Conservation (phyloP, 1,140 invertebrate species). For the Leptestheria dahalacensis region DNA sequence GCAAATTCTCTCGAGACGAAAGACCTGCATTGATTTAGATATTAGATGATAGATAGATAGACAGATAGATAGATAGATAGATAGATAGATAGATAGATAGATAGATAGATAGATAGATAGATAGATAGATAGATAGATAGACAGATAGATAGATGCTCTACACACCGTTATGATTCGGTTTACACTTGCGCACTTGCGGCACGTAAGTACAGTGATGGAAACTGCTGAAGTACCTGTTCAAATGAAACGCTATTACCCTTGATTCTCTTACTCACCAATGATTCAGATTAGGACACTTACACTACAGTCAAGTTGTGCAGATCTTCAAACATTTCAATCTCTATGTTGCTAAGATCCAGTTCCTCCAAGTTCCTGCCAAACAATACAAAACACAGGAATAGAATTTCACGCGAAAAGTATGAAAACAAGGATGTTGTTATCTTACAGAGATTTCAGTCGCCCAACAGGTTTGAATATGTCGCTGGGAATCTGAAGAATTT, state of each 20-base stretch:
- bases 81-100: too few relatives aligned
- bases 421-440: too few relatives aligned
- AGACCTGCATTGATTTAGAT: slow-evolving; percentile 30
- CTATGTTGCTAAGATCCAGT: slow-evolving; percentile 27
- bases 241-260: slow-evolving; percentile 13
- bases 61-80: too few relatives aligned
- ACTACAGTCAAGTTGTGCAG: slow-evolving; percentile 37
- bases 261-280: background rate
- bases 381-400: too few relatives aligned
- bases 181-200: slow-evolving; percentile 7
- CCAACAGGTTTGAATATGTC: background rate
- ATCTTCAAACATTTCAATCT: slow-evolving; percentile 36
- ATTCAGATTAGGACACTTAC: slow-evolving; percentile 23
- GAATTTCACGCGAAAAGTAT: too few relatives aligned
- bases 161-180: slow-evolving; percentile 16
- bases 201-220: slow-evolving; percentile 17
- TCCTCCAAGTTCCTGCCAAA: slow-evolving; percentile 22
- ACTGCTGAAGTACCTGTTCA: slow-evolving; percentile 13
- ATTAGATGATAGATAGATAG: too few relatives aligned
- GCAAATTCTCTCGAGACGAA: slow-evolving; percentile 46
- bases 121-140: too few relatives aligned
- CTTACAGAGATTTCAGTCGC: slow-evolving; percentile 11
- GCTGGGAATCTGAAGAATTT: background rate
- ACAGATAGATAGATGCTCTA: background rate
- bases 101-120: too few relatives aligned